A percentile compares a stretch with the other conserved stretches of the same genome.
phyloP scores from a whole-genome alignment of 2,113 vertebrate genomes.

The Cranoglanis bouderius region DNA sequence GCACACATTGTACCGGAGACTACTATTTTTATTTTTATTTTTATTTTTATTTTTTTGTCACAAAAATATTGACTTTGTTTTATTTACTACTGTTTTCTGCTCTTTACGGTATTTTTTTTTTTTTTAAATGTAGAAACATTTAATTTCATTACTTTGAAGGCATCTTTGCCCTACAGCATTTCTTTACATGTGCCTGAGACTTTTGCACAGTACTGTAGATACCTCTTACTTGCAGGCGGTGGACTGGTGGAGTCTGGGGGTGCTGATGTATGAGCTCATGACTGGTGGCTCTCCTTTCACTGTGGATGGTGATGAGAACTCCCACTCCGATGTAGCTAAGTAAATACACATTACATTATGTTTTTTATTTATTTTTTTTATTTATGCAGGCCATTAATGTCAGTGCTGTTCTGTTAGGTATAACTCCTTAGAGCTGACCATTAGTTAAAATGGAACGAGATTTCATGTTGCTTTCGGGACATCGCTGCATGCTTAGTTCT shows the following conservation, averaged over 20 bases:
- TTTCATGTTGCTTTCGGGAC: not conserved
- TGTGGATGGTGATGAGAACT: slow-evolving; percentile 95
- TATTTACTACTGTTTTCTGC: no score
- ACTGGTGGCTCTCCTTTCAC: slow-evolving; percentile 98
- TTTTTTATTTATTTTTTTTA: not conserved
- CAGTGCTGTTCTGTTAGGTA: not conserved
- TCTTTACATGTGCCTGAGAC: no score
- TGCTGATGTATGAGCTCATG: slow-evolving; percentile 95
- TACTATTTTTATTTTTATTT: no score
- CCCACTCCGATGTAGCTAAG: slow-evolving; percentile 96
- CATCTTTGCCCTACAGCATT: no score
- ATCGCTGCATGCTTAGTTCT: not conserved
- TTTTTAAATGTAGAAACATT: no score
- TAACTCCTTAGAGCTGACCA: not conserved
- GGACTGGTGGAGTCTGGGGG: slow-evolving; percentile 99
- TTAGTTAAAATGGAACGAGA: not conserved
- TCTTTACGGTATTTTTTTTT: no score
- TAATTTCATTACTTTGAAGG: no score
- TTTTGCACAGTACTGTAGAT: no score
- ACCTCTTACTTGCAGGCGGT: slow-evolving; percentile 80
- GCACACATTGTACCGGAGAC: no score
- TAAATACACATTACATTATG: slow-evolving; percentile 63
- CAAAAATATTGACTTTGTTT: no score
- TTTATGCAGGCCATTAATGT: not conserved
- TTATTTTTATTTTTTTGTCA: no score